Conservation (phyloP, 2,888 invertebrate species). For the Cheilosia variabilis region DNA sequence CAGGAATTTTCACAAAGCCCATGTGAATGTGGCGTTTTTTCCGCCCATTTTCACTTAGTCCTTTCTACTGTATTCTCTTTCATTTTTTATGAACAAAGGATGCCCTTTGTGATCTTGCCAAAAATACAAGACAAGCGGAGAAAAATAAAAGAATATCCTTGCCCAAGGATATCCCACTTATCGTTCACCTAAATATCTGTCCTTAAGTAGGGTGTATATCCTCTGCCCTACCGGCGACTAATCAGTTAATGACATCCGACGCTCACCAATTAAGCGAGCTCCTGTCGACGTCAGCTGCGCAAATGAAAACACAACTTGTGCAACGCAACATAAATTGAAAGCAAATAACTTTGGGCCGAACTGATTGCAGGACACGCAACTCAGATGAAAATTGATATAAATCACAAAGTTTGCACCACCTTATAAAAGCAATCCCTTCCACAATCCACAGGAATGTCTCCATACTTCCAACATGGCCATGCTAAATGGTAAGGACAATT, state of each 20-base stretch:
- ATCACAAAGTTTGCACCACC: conserved; percentile 65
- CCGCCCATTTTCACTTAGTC: background rate
- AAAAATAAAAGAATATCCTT: background rate
- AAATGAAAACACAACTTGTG: conserved; percentile 37
- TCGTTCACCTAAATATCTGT: conserved; percentile 37
- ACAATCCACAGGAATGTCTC: conserved; percentile 48
- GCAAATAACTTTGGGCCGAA: conserved; percentile 59
- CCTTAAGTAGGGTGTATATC: background rate
- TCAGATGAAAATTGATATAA: conserved; percentile 73
- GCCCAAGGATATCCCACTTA: conserved; percentile 31
- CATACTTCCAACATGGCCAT: conserved; percentile 23
- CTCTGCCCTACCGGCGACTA: background rate
- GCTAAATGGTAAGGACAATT: conserved; percentile 67
- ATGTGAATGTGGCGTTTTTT: conserved; percentile 56
- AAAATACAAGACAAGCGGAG: conserved; percentile 4
- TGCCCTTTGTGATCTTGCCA: conserved; percentile 68
- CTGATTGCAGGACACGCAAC: conserved; percentile 69
- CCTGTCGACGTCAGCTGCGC: conserved; percentile 54
- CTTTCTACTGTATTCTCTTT: background rate
- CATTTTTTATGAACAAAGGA: conserved; percentile 22
- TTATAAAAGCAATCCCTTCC: conserved; percentile 22
- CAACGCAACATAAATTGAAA: conserved; percentile 60
- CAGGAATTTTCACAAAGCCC: conserved; percentile 68
- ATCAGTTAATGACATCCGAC: conserved; percentile 42
- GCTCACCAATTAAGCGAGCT: conserved; percentile 35